A percentile compares a stretch with the other conserved stretches of the same genome.
phyloP scores from a whole-genome alignment of 2,113 vertebrate species.

The Nyctibius bracteatus region DNA sequence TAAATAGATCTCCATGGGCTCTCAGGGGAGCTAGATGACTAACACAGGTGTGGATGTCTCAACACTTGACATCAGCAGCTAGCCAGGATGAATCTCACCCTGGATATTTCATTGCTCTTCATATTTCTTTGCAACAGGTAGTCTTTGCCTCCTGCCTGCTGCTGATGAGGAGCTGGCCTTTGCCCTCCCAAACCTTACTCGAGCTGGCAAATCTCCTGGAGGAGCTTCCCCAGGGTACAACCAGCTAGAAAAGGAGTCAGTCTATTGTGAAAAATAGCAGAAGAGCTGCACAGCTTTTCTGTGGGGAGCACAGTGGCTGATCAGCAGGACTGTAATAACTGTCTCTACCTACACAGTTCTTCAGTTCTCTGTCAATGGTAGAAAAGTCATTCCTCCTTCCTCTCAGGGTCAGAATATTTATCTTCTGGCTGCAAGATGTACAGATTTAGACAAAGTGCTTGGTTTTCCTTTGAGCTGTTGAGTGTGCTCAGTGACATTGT shows the following conservation, averaged over 20 bases:
- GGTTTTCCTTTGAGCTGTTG: background rate
- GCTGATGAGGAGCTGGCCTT: background rate
- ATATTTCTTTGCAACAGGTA: slow-evolving; percentile 2
- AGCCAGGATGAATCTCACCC: background rate
- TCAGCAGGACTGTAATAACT: background rate
- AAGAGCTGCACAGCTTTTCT: background rate
- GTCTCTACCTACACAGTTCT: background rate
- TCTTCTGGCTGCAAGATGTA: background rate
- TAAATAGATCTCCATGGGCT: background rate
- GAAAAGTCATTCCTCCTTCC: background rate
- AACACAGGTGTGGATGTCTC: background rate
- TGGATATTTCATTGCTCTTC: background rate
- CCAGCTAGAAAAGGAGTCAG: background rate
- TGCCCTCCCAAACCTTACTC: background rate
- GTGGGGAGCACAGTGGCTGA: background rate
- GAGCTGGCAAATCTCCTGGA: background rate
- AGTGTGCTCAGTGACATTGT: background rate
- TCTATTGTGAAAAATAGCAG: background rate
- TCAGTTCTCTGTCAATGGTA: background rate
- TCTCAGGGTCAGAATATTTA: background rate
- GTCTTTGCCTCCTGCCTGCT: background rate
- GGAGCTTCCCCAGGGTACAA: background rate
- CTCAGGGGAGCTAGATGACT: background rate
- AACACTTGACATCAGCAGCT: background rate
- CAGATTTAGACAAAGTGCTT: background rate